phyloP scores from a whole-genome alignment of 2,797 vertebrate genomes.

The Melanogrammus aeglefinus region DNA sequence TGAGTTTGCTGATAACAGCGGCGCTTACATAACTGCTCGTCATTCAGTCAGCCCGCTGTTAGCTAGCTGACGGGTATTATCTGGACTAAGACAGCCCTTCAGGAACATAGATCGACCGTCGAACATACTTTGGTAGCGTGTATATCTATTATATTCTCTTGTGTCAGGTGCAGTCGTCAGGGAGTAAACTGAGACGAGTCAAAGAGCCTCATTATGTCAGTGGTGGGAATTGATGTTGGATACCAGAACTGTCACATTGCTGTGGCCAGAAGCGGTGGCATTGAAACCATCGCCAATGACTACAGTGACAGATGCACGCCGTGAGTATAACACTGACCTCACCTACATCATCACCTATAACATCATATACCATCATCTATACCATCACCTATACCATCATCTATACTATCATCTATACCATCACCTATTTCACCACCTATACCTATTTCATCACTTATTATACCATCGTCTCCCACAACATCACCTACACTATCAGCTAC shows the following conservation, averaged over 20 bases:
- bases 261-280: constrained; percentile 90
- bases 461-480: no score
- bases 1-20: constrained; percentile 68
- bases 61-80: constrained; percentile 19
- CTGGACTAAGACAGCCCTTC: neutral
- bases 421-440: no score
- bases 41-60: constrained; percentile 45
- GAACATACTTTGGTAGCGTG: constrained; percentile 15
- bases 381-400: no score
- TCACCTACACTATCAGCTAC: no score
- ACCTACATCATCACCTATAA: neutral
- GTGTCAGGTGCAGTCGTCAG: constrained; percentile 51
- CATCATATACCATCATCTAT: no score
- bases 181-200: constrained; percentile 44
- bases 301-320: constrained; percentile 97
- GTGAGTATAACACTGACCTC: constrained; percentile 77
- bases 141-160: constrained; percentile 15
- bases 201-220: constrained; percentile 79
- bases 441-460: no score
- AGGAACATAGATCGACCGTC: neutral
- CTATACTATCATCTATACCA: no score
- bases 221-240: constrained; percentile 93
- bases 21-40: constrained; percentile 69
- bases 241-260: constrained; percentile 94
- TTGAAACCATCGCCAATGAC: constrained; percentile 93